These are phyloP conservation scores for Patiria miniata DNA, from an alignment of 35 echinoderm and acorn worm species.

Conservation along the genomic window DNA sequence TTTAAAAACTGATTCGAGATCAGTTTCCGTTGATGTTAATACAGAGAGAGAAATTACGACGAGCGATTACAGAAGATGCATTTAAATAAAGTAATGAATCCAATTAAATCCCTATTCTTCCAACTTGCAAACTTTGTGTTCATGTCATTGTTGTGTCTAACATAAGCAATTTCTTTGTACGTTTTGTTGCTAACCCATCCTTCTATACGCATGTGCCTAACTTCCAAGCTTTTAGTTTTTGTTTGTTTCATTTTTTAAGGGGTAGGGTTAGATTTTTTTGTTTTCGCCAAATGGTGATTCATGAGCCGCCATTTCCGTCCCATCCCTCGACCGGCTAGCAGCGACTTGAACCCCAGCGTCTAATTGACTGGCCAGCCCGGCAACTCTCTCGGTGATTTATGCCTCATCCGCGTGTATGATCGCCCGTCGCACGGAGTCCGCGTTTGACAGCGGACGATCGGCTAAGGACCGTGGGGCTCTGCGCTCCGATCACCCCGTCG, in stretches of 20 bases:
- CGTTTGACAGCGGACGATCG: conserved; percentile 20
- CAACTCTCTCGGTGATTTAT: conserved; percentile 20
- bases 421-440: conserved; percentile 15
- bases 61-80: too few relatives aligned
- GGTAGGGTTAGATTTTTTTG: neutral
- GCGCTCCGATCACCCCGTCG: neutral
- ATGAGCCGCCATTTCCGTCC: neutral
- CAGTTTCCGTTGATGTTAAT: too few relatives aligned
- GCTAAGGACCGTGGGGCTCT: conserved; percentile 14
- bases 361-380: conserved; percentile 26
- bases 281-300: neutral
- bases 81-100: too few relatives aligned
- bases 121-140: too few relatives aligned
- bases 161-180: too few relatives aligned
- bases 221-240: too few relatives aligned
- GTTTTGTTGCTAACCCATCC: too few relatives aligned
- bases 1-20: too few relatives aligned
- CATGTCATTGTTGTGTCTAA: too few relatives aligned
- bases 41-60: too few relatives aligned
- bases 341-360: conserved; percentile 11
- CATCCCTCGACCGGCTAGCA: neutral
- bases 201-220: too few relatives aligned
- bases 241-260: neutral
- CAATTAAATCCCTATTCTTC: too few relatives aligned
- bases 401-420: neutral